A percentile compares a stretch with the other conserved stretches of the same genome.
These are phyloP conservation scores for Physeter macrocephalus DNA, from an alignment of 2,113 vertebrate species.

Conservation along the genomic window DNA sequence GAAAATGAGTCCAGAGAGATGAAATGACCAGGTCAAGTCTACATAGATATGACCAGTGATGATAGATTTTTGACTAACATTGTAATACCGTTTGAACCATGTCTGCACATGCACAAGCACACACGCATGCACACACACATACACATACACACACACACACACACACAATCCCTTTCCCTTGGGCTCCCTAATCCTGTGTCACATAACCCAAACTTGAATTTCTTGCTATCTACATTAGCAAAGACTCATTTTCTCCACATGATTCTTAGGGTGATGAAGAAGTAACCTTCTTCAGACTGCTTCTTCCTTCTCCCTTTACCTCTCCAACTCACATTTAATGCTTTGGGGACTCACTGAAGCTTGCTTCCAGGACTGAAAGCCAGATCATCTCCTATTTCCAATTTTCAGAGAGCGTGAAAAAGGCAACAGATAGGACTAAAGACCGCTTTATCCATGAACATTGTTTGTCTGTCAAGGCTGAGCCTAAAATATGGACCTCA, in stretches of 20 bases:
- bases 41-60: background rate
- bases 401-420: slow-evolving; percentile 21
- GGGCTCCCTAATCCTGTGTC: background rate
- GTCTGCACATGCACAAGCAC: background rate
- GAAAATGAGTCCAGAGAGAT: background rate
- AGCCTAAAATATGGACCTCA: background rate
- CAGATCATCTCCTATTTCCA: background rate
- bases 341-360: background rate
- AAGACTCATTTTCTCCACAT: background rate
- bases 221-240: background rate
- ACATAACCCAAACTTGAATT: background rate
- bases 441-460: background rate
- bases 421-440: background rate
- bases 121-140: background rate
- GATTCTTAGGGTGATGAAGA: background rate
- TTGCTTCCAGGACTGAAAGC: background rate
- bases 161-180: background rate
- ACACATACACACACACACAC: background rate
- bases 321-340: background rate
- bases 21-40: background rate
- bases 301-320: background rate
- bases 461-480: background rate
- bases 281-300: background rate
- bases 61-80: background rate
- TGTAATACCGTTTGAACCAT: background rate